Conservation (phyloP, 2,888 invertebrate species). For the Cheilosia vulpina region DNA sequence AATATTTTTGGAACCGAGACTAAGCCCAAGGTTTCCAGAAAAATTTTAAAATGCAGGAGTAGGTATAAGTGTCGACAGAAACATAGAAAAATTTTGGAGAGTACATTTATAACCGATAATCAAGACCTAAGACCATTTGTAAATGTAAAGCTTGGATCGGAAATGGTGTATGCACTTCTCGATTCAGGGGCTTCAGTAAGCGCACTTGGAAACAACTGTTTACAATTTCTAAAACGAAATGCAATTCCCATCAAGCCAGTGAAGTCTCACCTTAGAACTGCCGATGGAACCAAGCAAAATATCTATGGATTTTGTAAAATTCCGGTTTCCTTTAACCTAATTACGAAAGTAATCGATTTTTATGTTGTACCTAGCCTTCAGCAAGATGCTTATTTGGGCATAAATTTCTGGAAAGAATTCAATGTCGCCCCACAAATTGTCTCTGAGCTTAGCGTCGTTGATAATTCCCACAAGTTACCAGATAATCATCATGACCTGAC, state of each 20-base stretch:
- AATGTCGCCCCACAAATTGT: conserved; percentile 9
- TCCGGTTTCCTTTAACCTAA: neutral
- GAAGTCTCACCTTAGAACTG: neutral
- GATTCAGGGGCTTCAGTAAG: neutral
- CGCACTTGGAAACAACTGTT: neutral
- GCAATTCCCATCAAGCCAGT: neutral
- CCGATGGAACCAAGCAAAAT: conserved; percentile 9
- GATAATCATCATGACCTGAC: neutral
- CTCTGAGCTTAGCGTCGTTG: neutral
- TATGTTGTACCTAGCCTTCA: neutral
- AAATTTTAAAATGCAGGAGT: neutral
- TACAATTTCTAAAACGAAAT: neutral
- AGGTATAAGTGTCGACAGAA: neutral
- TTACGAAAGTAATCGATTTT: neutral
- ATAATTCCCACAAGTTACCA: neutral
- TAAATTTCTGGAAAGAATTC: conserved; percentile 7
- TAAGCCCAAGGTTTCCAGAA: neutral
- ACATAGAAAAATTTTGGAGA: neutral
- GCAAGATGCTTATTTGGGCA: conserved; percentile 2
- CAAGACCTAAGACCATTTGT: neutral
- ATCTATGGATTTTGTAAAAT: neutral
- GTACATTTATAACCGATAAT: neutral
- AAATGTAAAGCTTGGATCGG: neutral
- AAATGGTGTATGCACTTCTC: neutral
- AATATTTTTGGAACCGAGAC: neutral